These are phyloP conservation scores for Diphyllodes magnificus DNA, from an alignment of 2,113 vertebrate genomes.

Conservation along the genomic window DNA sequence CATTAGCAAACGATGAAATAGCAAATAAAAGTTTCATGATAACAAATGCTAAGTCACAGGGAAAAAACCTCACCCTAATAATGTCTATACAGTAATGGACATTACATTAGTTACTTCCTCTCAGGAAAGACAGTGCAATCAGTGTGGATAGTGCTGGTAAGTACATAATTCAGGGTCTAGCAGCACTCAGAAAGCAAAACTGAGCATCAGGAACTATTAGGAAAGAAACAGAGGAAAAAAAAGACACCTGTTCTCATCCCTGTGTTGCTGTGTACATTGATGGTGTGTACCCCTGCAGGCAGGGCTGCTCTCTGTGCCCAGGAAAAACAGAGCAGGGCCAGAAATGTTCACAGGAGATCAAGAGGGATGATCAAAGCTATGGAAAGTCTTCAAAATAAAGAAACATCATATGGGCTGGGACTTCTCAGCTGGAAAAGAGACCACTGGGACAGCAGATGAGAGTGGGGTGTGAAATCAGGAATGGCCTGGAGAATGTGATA, in stretches of 20 bases:
- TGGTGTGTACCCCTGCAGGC: not conserved
- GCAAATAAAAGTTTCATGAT: not conserved
- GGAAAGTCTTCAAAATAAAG: conserved; percentile 1
- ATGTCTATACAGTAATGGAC: not conserved
- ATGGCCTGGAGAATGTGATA: not conserved
- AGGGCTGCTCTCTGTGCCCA: not conserved
- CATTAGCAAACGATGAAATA: not conserved
- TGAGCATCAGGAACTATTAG: not conserved
- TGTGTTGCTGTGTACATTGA: not conserved
- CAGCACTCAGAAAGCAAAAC: not conserved
- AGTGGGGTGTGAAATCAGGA: not conserved
- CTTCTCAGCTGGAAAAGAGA: not conserved
- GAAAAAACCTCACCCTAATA: not conserved
- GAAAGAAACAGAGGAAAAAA: not conserved
- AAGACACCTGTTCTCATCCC: not conserved
- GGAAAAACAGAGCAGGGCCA: not conserved
- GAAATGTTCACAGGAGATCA: not conserved
- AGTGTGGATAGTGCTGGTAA: not conserved
- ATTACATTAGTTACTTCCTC: not conserved
- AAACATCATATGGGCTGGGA: not conserved
- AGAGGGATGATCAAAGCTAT: not conserved
- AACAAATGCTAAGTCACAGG: not conserved
- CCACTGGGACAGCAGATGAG: not conserved
- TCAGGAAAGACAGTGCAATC: not conserved
- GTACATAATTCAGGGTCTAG: not conserved